Conservation (phyloP, 2,797 vertebrate species). For the Danionella dracula region DNA sequence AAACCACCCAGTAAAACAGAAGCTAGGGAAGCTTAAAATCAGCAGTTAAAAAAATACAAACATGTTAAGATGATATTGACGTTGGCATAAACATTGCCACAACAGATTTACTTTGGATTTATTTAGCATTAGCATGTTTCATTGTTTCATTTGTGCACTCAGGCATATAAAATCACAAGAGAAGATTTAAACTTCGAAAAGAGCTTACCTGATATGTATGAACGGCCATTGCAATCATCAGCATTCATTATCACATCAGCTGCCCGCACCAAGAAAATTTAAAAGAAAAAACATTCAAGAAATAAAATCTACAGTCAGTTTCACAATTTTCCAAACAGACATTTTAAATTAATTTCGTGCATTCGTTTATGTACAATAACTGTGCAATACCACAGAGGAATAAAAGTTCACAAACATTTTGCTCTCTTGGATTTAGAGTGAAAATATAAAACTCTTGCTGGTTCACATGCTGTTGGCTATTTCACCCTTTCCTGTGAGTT, state of each 20-base stretch:
- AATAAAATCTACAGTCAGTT: not conserved
- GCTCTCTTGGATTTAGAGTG: not conserved
- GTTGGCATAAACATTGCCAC: too few relatives aligned
- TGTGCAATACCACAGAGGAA: not conserved
- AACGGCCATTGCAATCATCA: slow-evolving; percentile 89
- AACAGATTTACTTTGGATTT: too few relatives aligned
- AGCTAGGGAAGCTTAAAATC: too few relatives aligned
- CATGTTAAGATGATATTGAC: too few relatives aligned
- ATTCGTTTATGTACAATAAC: too few relatives aligned
- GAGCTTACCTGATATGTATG: slow-evolving; percentile 80
- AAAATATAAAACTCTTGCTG: not conserved
- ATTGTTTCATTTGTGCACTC: too few relatives aligned
- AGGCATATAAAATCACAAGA: not conserved
- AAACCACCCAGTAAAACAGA: too few relatives aligned
- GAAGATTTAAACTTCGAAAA: not conserved
- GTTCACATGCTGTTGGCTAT: slow-evolving; percentile 12
- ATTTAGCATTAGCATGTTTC: too few relatives aligned
- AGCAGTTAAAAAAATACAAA: too few relatives aligned
- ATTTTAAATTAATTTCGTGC: too few relatives aligned
- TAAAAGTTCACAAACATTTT: not conserved
- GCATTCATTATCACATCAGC: slow-evolving; percentile 85
- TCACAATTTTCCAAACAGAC: too few relatives aligned
- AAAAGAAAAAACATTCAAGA: not conserved
- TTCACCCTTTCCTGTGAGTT: slow-evolving; percentile 10
- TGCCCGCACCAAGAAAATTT: slow-evolving; percentile 58